Evolutionary conservation across 2,888 invertebrate genomes (phyloP).

Genomic region (Stratiomys singularior): DNA sequence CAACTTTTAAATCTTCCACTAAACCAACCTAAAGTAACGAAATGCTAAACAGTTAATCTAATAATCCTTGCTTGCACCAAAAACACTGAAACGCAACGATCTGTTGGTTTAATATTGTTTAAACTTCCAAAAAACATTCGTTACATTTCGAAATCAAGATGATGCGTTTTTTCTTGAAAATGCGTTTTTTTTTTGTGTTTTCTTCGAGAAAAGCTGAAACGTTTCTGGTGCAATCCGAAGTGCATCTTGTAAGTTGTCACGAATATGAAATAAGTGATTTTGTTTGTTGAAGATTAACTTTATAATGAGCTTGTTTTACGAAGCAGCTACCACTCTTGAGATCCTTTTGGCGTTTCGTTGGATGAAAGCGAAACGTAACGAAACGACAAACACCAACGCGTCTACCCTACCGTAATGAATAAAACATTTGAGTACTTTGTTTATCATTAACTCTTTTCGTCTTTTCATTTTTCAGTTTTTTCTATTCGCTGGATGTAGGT

Average conservation of each 20-base stretch:
- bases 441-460: constrained; percentile 16
- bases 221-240: background rate
- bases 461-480: background rate
- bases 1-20: background rate
- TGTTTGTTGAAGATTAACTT: constrained; percentile 21
- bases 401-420: constrained; percentile 29
- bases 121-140: background rate
- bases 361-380: constrained; percentile 3
- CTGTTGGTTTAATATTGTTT: background rate
- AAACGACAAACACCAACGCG: background rate
- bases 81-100: background rate
- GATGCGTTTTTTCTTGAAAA: no score
- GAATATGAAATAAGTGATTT: constrained; percentile 4
- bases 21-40: background rate
- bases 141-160: background rate
- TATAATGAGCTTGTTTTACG: constrained; percentile 7
- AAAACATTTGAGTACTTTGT: constrained; percentile 11
- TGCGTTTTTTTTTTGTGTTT: background rate
- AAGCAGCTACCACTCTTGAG: constrained; percentile 24
- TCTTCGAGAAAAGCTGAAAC: background rate
- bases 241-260: constrained; percentile 3
- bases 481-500: no score
- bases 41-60: background rate
- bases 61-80: background rate
- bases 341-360: background rate